A percentile compares a stretch with the other conserved stretches of the same genome.
Conservation (phyloP, 2,888 invertebrate genomes). For the Esperia sulphurella region DNA sequence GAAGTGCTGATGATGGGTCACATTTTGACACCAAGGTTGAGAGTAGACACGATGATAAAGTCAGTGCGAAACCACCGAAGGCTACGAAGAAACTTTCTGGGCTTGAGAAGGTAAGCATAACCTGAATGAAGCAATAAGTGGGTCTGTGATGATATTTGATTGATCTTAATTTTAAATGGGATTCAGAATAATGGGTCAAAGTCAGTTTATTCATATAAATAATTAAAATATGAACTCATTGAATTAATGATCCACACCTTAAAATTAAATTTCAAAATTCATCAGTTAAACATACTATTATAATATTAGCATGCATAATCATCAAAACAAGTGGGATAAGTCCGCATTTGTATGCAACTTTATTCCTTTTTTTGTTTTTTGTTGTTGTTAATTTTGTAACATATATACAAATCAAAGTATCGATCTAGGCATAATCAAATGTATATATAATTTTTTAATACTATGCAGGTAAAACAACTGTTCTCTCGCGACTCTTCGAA, state of each 20-base stretch:
- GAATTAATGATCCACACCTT: too few relatives aligned
- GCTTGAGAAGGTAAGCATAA: slow-evolving; percentile 81
- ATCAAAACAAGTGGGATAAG: not conserved
- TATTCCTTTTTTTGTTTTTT: too few relatives aligned
- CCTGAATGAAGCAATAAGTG: not conserved
- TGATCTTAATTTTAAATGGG: not conserved
- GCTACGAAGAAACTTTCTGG: slow-evolving; percentile 84
- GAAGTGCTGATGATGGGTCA: slow-evolving; percentile 83
- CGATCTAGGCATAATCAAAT: too few relatives aligned
- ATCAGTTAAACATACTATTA: too few relatives aligned
- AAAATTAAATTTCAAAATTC: too few relatives aligned
- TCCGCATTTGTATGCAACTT: too few relatives aligned
- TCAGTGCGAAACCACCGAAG: slow-evolving; percentile 79
- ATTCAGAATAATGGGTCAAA: not conserved
- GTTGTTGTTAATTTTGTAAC: too few relatives aligned
- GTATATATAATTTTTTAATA: too few relatives aligned
- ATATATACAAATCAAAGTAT: too few relatives aligned
- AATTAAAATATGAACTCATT: too few relatives aligned
- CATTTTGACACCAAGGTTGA: slow-evolving; percentile 82
- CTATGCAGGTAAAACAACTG: slow-evolving; percentile 83
- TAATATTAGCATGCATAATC: too few relatives aligned
- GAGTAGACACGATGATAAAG: slow-evolving; percentile 66
- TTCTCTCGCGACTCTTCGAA: slow-evolving; percentile 85
- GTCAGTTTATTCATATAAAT: too few relatives aligned
- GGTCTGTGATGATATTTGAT: not conserved